Evolutionary conservation across 2,888 invertebrate species (phyloP), one percentile per base, ranked within the genome.

Genomic region (Lapara coniferarum): DNA sequence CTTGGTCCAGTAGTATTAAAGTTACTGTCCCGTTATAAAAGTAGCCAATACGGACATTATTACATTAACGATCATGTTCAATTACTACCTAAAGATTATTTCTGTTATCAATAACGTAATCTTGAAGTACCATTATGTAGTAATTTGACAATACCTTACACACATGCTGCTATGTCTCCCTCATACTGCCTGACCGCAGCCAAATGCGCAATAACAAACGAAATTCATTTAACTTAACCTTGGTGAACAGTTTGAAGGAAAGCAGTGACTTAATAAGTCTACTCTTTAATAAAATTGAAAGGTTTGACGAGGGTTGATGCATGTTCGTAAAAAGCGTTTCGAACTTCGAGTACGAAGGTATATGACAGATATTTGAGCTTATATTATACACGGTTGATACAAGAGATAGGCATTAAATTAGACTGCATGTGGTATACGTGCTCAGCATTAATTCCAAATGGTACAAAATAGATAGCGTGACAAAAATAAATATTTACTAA

Each of bases 191-290:
- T 57, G 14, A 57, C 66, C 57, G 58, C 66, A 69, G 57, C 66
- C 56, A 59, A 68, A 68, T 68, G 16, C 52, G 66, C 37, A 57
- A 69, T 44, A 37, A 53, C 51, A 58, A 66, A 69, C 44, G 52
- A 66, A 57, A 69, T 69, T 58, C 57, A 69, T 69, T 69, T 57
- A 69, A 66, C 25, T 66, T 66, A 69, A 49, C 55, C 52, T 56
- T n/a, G 56, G 44, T 30, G 56, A 66, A 69, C 14, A 69, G 57
- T 51, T 30, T 16, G 44, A 10, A 6, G 66, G 10, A 25, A 53
- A 57, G 19, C 58, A 69, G 66, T 30, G 37, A 19, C 49, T 63
- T 19, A 63, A 63, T 19, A 63, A 63, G 37, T 37, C 37, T 19
- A 25, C 59, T 44, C 44, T 63, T 69, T 37, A 37, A 37, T 4